These are phyloP conservation scores for Thunnus maccoyii DNA, from an alignment of 2,113 vertebrate genomes.

Conservation along the genomic window DNA sequence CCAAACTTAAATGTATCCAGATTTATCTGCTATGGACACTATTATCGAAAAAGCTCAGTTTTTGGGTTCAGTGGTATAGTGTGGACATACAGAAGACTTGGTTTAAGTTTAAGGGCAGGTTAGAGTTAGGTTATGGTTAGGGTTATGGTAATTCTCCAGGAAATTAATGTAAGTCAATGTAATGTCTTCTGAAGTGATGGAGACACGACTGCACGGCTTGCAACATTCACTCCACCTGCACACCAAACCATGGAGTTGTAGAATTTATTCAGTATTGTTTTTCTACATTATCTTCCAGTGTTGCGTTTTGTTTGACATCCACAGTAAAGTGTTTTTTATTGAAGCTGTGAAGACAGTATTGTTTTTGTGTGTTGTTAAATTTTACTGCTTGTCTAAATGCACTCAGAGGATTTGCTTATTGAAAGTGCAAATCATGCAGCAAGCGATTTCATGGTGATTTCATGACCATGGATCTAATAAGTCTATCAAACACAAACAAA, in stretches of 20 bases:
- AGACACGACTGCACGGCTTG: no score
- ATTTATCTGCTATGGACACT: no score
- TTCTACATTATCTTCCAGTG: background rate
- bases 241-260: background rate
- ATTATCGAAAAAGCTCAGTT: no score
- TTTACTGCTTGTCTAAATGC: conserved; percentile 3
- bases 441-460: conserved; percentile 1
- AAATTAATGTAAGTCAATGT: no score
- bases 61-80: no score
- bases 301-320: background rate
- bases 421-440: conserved; percentile 54
- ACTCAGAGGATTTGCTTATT: conserved; percentile 46
- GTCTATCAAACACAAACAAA: background rate
- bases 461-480: background rate
- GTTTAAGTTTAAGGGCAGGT: no score
- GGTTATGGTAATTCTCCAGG: no score
- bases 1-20: no score
- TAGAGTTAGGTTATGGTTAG: no score
- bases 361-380: conserved; percentile 4
- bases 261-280: background rate
- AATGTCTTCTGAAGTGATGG: no score
- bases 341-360: conserved; percentile 8
- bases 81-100: no score
- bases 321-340: conserved; percentile 27
- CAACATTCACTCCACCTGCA: no score